phyloP scores from a whole-genome alignment of 2,113 vertebrate species.

The Labrus mixtus region DNA sequence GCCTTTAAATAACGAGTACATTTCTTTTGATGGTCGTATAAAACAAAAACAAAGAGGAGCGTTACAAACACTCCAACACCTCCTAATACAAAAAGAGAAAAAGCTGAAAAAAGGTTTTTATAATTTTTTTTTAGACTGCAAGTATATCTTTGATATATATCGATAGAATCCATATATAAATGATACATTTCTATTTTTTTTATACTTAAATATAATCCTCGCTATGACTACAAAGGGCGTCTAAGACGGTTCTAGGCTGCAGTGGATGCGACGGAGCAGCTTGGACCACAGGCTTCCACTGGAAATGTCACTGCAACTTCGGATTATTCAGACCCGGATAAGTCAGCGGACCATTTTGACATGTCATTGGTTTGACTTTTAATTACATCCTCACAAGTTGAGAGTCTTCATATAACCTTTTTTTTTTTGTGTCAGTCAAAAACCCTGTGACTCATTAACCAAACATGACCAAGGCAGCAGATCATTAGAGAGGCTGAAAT shows the following conservation, averaged over 20 bases:
- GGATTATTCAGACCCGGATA: no score
- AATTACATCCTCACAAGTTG: no score
- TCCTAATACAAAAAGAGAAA: slow-evolving; percentile 51
- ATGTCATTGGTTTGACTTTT: no score
- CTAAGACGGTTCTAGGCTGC: slow-evolving; percentile 64
- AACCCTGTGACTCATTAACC: no score
- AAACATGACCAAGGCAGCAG: no score
- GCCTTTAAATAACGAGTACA: slow-evolving; percentile 44
- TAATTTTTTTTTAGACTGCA: slow-evolving; percentile 57
- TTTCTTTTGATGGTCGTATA: slow-evolving; percentile 37
- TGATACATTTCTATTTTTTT: slow-evolving; percentile 77
- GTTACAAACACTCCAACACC: slow-evolving; percentile 31
- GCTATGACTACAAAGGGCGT: slow-evolving; percentile 73
- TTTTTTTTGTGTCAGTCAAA: no score
- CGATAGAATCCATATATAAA: slow-evolving; percentile 81
- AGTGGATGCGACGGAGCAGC: slow-evolving; percentile 51
- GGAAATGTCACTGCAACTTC: background rate
- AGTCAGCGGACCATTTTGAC: background rate
- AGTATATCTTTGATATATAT: slow-evolving; percentile 74
- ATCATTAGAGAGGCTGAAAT: background rate
- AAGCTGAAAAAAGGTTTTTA: slow-evolving; percentile 21
- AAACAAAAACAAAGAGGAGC: slow-evolving; percentile 36
- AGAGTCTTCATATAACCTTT: no score
- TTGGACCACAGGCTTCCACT: slow-evolving; percentile 50
- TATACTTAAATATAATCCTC: slow-evolving; percentile 77